phyloP scores from a whole-genome alignment of 1,140 invertebrate genomes.

The Maniola jurtina region DNA sequence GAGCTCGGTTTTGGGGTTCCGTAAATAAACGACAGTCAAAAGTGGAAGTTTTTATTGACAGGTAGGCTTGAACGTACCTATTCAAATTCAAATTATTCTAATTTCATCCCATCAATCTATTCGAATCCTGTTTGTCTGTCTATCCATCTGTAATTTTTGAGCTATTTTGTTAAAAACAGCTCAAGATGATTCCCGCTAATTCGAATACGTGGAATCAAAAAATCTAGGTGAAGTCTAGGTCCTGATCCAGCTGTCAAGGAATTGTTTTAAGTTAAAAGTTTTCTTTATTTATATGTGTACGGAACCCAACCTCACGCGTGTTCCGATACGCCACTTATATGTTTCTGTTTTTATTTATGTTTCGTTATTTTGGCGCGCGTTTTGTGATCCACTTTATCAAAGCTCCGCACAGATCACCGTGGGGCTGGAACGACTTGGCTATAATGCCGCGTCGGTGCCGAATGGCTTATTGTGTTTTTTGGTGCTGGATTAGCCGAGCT shows the following conservation, averaged over 20 bases:
- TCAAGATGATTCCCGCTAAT: too few species aligned
- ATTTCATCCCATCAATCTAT: too few species aligned
- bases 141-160: too few species aligned
- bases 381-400: conserved; percentile 78
- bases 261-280: too few species aligned
- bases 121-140: too few species aligned
- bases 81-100: too few species aligned
- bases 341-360: conserved; percentile 74
- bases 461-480: conserved; percentile 74
- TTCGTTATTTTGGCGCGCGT: conserved; percentile 52
- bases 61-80: too few species aligned
- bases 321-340: conserved; percentile 45
- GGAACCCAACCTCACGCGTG: background rate
- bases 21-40: background rate
- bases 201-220: too few species aligned
- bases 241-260: too few species aligned
- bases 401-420: conserved; percentile 68
- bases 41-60: too few species aligned
- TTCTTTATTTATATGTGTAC: background rate
- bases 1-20: conserved; percentile 26
- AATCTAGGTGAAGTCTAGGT: too few species aligned
- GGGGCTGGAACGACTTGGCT: conserved; percentile 69
- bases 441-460: conserved; percentile 60
- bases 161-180: too few species aligned
- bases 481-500: conserved; percentile 54